Base-by-base conservation (phyloP, 2,113 vertebrate species). In the Bubo scandiacus region DNA sequence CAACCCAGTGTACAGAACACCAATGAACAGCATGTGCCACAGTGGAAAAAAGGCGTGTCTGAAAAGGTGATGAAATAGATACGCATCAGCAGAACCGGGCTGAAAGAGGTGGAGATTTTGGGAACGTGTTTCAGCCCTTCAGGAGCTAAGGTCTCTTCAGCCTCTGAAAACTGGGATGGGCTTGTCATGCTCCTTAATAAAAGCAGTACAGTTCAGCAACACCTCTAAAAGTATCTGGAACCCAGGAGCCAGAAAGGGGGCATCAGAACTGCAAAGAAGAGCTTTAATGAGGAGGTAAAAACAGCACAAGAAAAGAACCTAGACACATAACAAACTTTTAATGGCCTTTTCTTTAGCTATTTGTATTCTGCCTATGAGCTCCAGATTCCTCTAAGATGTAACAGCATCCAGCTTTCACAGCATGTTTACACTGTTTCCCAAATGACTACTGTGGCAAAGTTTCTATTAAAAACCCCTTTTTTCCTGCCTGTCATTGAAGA, bases 81-180 rank as follows among this genome's bases (percentile, higher is more conserved):
- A 26, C 0, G 2, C 18, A 15, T 13, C 52, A 57, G 43, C 61
- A 72, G 34, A 79, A 74, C 20, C 3, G 21, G 47, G 30, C 55
- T 43, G 59, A 78, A 30, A 36, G 29, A 32, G 32, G 30, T 3
- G 42, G 16, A 61, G 63, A 6, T 18, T 19, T 38, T 57, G 80
- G 59, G 54, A 86, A 94, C 0, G 0, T 25, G 38, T 16, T 43
- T 51, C 1, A 5, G 34, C 10, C 11, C 66, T 67, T 52, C 0
- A 0, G 38, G 2, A 63, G 12, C 23, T 59, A 10, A 52, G 26
- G 36, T 7, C 30, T 58, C 36, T 79, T 40, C 27, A 72, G 36
- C 30, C 57, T 43, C 47, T n/a, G 22, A 89, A 40, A 83, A 15
- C 34, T 22, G 38, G 29, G 32, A 45, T 29, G 20, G 59, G 45